Base-by-base conservation (phyloP, 1,140 invertebrate species). In the Drosophila nikananu region DNA sequence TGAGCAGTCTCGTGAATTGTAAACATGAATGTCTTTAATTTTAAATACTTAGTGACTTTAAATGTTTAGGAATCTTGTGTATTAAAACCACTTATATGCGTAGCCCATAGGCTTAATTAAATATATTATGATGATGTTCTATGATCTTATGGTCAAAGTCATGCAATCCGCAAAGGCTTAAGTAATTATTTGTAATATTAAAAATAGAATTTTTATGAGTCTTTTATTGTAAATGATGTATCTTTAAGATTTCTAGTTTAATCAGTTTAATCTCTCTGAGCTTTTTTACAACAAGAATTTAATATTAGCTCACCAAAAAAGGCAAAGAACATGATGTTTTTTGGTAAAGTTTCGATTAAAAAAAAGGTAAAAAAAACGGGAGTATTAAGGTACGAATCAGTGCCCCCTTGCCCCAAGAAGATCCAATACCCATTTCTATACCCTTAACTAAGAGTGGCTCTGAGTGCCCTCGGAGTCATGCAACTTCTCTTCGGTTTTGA, bases 401-500 rank as follows among this genome's bases (percentile, higher is more conserved):
- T 25, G 1, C 8, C 19, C 25, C 25, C 25, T n/a, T 30, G 9
- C 9, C 51, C 5, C 15, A 17, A 46, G 19, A 23, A 19, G 19
- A 17, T 35, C 13, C 8, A 37, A 25, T 10, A 23, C 37, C 8
- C 32, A 3, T 23, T 37, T 1, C 8, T 52, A 1, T 17, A 39
- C 21, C 52, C 35, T 6, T 7, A 25, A 12, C 35, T 39, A n/a
- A 25, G 21, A 57, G 54, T 39, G 54, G n/a, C 21, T 57, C 10
- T 57, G 21, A 35, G 21, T 25, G 35, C 54, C 3, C 32, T 39
- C 54, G 15, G 25, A 39, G 35, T 57, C 54, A 39, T 25, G 54
- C 54, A 57, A 57, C 54, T 57, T 25, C 17, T 39, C 35, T 37
- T 57, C 35, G 54, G 35, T 12, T 39, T 17, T 57, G 35, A 57